Evolutionary conservation across 1,140 invertebrate genomes (phyloP).

Genomic region (Neotoxoptera formosana): DNA sequence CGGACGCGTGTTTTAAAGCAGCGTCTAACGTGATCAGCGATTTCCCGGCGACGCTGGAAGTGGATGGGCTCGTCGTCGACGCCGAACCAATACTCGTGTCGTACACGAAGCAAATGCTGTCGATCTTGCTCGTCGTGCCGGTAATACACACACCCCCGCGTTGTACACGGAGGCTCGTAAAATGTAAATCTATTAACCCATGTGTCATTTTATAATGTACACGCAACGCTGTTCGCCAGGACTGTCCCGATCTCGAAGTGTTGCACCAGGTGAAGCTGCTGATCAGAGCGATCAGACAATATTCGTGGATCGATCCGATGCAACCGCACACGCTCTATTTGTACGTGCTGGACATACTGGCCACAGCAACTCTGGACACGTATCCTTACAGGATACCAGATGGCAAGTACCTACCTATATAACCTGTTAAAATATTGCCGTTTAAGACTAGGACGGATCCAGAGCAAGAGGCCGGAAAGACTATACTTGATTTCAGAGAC

Average conservation of each 20-base stretch:
- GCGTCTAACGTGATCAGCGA: slow-evolving; percentile 82
- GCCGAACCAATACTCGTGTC: slow-evolving; percentile 77
- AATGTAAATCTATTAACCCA: neutral
- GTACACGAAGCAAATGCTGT: slow-evolving; percentile 81
- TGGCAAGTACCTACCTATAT: slow-evolving; percentile 68
- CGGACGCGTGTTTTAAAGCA: slow-evolving; percentile 92
- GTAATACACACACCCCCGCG: slow-evolving; percentile 67
- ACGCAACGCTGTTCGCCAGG: slow-evolving; percentile 66
- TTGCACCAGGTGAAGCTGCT: slow-evolving; percentile 79
- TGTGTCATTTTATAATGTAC: neutral
- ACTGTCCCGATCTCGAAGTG: slow-evolving; percentile 85
- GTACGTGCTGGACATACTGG: slow-evolving; percentile 77
- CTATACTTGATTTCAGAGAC: neutral
- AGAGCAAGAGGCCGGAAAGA: neutral
- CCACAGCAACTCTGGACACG: slow-evolving; percentile 75
- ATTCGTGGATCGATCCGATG: slow-evolving; percentile 70
- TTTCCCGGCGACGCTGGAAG: slow-evolving; percentile 76
- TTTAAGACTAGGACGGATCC: neutral
- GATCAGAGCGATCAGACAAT: slow-evolving; percentile 77
- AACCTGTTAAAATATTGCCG: neutral
- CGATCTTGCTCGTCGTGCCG: slow-evolving; percentile 84
- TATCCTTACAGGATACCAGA: slow-evolving; percentile 84
- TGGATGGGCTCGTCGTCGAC: slow-evolving; percentile 76
- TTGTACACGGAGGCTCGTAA: neutral
- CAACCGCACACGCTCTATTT: slow-evolving; percentile 73